Evolutionary conservation across 2,888 invertebrate species (phyloP).

Genomic region (Chymomyza procnemis): DNA sequence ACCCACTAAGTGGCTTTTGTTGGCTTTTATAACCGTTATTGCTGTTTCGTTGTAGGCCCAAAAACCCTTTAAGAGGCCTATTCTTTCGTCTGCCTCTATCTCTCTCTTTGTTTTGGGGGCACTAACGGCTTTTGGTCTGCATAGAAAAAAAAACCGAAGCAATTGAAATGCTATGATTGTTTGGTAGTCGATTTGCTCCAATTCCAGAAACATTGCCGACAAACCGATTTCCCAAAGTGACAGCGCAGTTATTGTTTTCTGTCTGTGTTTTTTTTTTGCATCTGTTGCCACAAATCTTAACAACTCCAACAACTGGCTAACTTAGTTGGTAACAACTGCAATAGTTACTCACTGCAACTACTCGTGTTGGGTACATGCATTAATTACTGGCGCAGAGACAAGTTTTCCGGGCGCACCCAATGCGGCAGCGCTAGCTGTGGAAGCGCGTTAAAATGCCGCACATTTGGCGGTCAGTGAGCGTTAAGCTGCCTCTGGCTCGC

Average conservation of each 20-base stretch:
- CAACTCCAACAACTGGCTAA: background rate
- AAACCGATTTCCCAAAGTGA: background rate
- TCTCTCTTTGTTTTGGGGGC: too few species aligned
- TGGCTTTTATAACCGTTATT: slow-evolving; percentile 19
- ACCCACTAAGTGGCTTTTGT: slow-evolving; percentile 21
- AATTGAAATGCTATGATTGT: slow-evolving; percentile 13
- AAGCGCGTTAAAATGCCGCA: background rate
- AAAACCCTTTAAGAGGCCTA: slow-evolving; percentile 6
- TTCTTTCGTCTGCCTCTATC: background rate
- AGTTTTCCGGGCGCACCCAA: background rate
- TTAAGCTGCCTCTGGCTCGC: background rate
- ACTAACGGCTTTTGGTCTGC: slow-evolving; percentile 17
- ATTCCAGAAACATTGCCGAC: slow-evolving; percentile 10
- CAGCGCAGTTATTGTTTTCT: background rate
- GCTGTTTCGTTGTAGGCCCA: slow-evolving; percentile 1
- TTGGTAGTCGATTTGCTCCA: slow-evolving; percentile 13
- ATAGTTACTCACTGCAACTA: background rate
- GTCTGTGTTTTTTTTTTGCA: background rate
- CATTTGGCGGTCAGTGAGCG: slow-evolving; percentile 1
- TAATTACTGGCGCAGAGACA: background rate
- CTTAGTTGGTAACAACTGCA: background rate
- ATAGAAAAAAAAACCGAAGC: slow-evolving; percentile 15
- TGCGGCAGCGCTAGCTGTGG: background rate
- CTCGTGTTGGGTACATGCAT: background rate
- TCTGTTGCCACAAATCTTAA: background rate